Conservation (phyloP, 2,113 vertebrate species). For the Chloropsis hardwickii region DNA sequence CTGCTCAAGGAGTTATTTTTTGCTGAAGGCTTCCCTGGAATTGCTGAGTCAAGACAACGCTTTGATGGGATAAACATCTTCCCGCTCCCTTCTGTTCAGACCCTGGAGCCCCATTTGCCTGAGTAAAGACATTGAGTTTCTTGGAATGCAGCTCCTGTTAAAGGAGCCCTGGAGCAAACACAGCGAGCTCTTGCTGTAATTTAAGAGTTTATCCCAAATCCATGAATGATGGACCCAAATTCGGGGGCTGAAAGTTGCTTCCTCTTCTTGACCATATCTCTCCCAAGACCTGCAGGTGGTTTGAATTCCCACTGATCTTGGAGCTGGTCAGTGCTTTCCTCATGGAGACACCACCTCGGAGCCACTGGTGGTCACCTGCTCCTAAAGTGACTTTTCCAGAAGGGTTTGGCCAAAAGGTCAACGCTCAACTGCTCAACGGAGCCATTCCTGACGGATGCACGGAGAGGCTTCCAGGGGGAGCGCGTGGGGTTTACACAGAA, state of each 20-base stretch:
- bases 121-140: not conserved
- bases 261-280: not conserved
- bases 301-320: not conserved
- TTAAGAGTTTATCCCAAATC: not conserved
- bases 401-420: not conserved
- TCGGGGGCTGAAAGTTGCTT: no score
- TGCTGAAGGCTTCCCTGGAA: slow-evolving; percentile 6
- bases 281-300: not conserved
- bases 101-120: slow-evolving; percentile 53
- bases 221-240: not conserved
- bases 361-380: not conserved
- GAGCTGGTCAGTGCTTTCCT: not conserved
- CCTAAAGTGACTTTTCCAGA: not conserved
- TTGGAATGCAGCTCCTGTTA: slow-evolving; percentile 26
- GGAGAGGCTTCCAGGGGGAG: not conserved
- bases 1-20: not conserved
- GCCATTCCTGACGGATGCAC: not conserved
- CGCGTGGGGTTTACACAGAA: not conserved
- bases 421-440: fast-evolving
- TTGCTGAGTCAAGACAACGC: slow-evolving; percentile 42
- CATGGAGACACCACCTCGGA: fast-evolving
- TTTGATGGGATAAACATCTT: slow-evolving; percentile 44
- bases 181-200: not conserved
- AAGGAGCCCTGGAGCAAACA: not conserved
- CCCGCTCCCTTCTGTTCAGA: slow-evolving; percentile 51